Evolutionary conservation across 2,797 vertebrate species (phyloP), one percentile per base, ranked within the genome.

Genomic region (Bothrops alternatus): DNA sequence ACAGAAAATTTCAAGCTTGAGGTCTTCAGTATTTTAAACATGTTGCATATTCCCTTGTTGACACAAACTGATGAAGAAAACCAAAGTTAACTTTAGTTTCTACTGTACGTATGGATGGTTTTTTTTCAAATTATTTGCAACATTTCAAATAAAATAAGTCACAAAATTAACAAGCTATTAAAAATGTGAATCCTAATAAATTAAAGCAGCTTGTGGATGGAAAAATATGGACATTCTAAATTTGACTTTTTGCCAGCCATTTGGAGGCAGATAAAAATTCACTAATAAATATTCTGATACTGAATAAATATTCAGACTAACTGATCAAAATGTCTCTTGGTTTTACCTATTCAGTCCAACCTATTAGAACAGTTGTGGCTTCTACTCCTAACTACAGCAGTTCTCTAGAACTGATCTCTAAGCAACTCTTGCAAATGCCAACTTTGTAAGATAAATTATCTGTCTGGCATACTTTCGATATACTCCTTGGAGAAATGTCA

Each of bases 401-500:
- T 73, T 60, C 85, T 85, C 37, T 82, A 47, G 28, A 32, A 61
- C n/a, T 73, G 37, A 58, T 58, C 58, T 53, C 20, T 32, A 69
- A 90, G 16, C 18, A 87, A 56, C 92, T 65, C 53, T 90, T 92
- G 50, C 32, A 90, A 93, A 93, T 87, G 4, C n/a, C 32, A 90
- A 37, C 91, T 86, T 90, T 26, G 28, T 28, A 11, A 93, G 61
- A 53, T 53, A 86, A 26, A 47, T 57, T 69, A 58, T 92, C 18
- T 90, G 18, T 42, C 60, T 87, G 37, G 14, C 90, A 85, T 86
- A 73, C 88, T 50, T 58, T 47, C 28, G 53, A 78, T 16, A 85
- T 20, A 12, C 87, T 55, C 56, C 89, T 93, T 90, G 92, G 60
- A 87, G 82, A 87, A 90, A 87, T 93, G 82, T 90, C 89, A 90